These are phyloP conservation scores for Drosophila macrospina DNA, from an alignment of 2,888 invertebrate genomes.

Conservation along the genomic window DNA sequence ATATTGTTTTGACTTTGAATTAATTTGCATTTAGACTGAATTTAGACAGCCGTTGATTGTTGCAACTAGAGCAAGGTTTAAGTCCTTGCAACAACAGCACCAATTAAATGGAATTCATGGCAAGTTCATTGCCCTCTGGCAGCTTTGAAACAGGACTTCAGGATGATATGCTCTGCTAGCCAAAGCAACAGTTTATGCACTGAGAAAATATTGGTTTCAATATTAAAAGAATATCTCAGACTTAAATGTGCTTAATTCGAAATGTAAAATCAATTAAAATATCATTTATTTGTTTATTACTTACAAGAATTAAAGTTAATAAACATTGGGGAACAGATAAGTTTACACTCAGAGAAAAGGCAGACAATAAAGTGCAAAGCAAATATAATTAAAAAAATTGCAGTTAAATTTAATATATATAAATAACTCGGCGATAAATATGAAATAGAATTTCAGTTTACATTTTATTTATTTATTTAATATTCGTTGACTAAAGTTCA, in stretches of 20 bases:
- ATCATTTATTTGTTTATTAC: too few relatives aligned
- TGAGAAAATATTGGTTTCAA: too few relatives aligned
- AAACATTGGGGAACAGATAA: too few relatives aligned
- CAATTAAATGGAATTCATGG: conserved; percentile 20
- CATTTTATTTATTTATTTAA: background rate
- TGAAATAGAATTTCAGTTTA: background rate
- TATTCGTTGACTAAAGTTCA: background rate
- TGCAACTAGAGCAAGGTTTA: background rate
- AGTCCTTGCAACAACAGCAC: background rate
- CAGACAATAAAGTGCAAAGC: too few relatives aligned
- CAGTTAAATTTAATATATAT: too few relatives aligned
- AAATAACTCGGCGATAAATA: background rate
- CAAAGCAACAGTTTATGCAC: background rate
- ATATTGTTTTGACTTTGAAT: conserved; percentile 69
- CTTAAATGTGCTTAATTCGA: too few relatives aligned
- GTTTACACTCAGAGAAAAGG: too few relatives aligned
- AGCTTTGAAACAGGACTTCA: background rate
- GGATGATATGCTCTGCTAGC: too few relatives aligned
- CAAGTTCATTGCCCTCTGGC: background rate
- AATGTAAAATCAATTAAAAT: too few relatives aligned
- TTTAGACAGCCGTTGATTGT: conserved; percentile 5
- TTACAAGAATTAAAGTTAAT: too few relatives aligned
- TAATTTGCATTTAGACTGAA: conserved; percentile 47
- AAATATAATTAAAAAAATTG: too few relatives aligned
- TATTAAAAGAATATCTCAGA: too few relatives aligned